Conservation (phyloP, 2,888 invertebrate genomes). For the Blera fallax region DNA sequence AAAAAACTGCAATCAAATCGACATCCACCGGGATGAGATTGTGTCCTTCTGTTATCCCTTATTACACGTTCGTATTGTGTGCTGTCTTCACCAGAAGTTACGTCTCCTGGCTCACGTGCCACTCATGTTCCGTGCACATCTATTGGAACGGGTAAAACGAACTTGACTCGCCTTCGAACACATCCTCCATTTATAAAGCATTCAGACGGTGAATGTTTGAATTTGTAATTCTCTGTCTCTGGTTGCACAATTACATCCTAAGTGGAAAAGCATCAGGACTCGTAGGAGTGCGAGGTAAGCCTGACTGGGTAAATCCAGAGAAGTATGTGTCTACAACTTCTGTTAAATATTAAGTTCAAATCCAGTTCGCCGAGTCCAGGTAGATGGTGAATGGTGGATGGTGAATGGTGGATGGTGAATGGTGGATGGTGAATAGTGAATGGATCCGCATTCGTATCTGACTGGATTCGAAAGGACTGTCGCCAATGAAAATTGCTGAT, state of each 20-base stretch:
- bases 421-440: constrained; percentile 1
- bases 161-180: constrained; percentile 53
- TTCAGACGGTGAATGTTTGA: constrained; percentile 50
- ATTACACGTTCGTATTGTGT: constrained; percentile 23
- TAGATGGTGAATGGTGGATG: constrained; percentile 8
- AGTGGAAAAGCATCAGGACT: constrained; percentile 29
- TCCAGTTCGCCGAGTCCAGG: background rate
- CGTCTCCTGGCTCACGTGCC: constrained; percentile 18
- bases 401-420: constrained; percentile 19
- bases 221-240: constrained; percentile 61
- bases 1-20: constrained; percentile 57
- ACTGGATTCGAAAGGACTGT: constrained; percentile 1
- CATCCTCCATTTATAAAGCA: constrained; percentile 42
- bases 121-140: constrained; percentile 18
- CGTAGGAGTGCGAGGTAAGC: background rate
- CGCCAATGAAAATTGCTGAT: constrained; percentile 47
- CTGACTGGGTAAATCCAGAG: too few species aligned
- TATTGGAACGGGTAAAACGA: constrained; percentile 20
- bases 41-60: constrained; percentile 14
- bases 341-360: constrained; percentile 32
- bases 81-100: background rate
- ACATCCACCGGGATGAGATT: constrained; percentile 43
- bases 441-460: background rate
- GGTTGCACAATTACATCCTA: constrained; percentile 61
- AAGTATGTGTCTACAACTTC: background rate